phyloP scores from a whole-genome alignment of 2,888 invertebrate genomes.

The Euzophera pinguis region DNA sequence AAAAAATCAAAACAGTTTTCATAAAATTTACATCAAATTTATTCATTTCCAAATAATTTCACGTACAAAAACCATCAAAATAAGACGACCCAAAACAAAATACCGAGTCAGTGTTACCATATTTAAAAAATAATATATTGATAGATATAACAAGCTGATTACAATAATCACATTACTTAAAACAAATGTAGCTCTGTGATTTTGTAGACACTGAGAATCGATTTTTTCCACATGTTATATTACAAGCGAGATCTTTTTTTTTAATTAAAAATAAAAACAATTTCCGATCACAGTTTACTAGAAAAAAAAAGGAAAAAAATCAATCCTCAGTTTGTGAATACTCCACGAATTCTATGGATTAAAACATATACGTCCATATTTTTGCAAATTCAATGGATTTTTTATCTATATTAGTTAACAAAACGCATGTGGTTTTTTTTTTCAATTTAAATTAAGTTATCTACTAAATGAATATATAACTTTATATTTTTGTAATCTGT shows the following conservation, averaged over 20 bases:
- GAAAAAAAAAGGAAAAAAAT: conserved; percentile 21
- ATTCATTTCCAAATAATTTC: background rate
- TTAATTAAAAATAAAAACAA: conserved; percentile 3
- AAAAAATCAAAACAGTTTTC: background rate
- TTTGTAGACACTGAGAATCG: conserved; percentile 48
- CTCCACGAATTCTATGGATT: conserved; percentile 51
- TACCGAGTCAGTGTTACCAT: conserved; percentile 12
- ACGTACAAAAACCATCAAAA: conserved; percentile 14
- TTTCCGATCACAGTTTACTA: conserved; percentile 18
- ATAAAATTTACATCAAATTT: background rate
- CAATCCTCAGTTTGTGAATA: conserved; percentile 22
- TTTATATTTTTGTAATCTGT: conserved; percentile 38
- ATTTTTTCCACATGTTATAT: conserved; percentile 37
- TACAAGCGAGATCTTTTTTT: conserved; percentile 28
- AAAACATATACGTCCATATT: conserved; percentile 66
- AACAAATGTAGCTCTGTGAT: conserved; percentile 72
- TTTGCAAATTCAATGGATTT: conserved; percentile 54
- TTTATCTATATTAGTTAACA: conserved; percentile 19
- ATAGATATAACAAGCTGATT: conserved; percentile 18
- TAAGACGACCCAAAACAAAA: conserved; percentile 1
- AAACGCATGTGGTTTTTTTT: conserved; percentile 35
- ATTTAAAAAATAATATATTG: conserved; percentile 16
- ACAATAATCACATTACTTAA: conserved; percentile 66
- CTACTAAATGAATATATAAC: conserved; percentile 44
- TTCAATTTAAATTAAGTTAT: conserved; percentile 51